These are phyloP conservation scores for Lutjanus argentimaculatus DNA, from an alignment of 2,797 vertebrate species.

Conservation along the genomic window DNA sequence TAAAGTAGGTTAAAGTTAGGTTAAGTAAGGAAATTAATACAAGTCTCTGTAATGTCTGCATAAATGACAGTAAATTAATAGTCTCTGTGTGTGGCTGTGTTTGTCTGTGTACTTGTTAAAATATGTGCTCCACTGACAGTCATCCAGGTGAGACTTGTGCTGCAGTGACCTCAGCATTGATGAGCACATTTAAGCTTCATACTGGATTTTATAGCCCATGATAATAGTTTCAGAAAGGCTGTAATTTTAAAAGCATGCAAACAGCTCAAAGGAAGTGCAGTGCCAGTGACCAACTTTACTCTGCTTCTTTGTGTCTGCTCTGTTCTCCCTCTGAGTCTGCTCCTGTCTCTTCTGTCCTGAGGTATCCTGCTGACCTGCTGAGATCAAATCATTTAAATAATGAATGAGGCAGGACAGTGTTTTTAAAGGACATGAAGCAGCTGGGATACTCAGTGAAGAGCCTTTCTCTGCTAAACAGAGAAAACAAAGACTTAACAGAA, in stretches of 20 bases:
- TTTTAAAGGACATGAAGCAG: not conserved
- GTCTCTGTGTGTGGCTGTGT: not conserved
- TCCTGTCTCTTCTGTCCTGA: not conserved
- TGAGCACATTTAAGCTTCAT: conserved; percentile 63
- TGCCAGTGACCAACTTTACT: conserved; percentile 19
- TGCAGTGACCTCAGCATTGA: conserved; percentile 50
- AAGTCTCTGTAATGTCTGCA: too few species aligned
- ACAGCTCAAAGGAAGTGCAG: conserved; percentile 60
- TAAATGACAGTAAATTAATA: too few species aligned
- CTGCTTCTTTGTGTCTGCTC: conserved; percentile 7
- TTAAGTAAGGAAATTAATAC: too few species aligned
- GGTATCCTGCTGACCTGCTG: not conserved
- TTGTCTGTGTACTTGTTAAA: not conserved
- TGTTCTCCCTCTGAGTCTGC: not conserved
- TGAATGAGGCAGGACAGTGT: not conserved
- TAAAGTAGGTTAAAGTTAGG: too few species aligned
- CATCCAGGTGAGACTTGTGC: conserved; percentile 19
- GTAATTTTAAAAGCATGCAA: conserved; percentile 80
- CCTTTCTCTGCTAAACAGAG: conserved; percentile 12
- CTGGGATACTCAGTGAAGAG: not conserved
- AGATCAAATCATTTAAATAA: conserved; percentile 40
- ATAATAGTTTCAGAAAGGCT: conserved; percentile 74
- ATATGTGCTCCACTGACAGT: not conserved
- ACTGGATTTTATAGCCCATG: conserved; percentile 72
- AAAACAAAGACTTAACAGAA: conserved; percentile 12